Percentiles rank a stretch among this genome's conserved stretches.
Conservation (phyloP, 2,113 vertebrate species). For the Rhodinocichla rosea region DNA sequence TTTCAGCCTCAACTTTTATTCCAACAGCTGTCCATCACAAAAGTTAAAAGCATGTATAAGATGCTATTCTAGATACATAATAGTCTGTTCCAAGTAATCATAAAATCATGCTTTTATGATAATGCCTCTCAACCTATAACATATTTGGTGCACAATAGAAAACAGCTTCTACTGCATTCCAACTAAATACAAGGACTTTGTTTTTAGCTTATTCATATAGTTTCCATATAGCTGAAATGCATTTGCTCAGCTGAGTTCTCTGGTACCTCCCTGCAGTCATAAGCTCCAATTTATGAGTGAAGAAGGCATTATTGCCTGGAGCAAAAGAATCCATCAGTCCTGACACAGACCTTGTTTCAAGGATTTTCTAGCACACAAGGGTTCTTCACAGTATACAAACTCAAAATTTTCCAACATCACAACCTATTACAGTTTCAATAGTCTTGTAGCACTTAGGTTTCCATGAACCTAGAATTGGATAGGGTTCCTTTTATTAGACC, state of each 20-base stretch:
- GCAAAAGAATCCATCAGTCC: background rate
- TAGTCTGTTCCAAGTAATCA: background rate
- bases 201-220: background rate
- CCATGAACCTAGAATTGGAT: background rate
- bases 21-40: background rate
- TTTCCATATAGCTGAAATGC: background rate
- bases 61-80: background rate
- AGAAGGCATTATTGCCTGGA: background rate
- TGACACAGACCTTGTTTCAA: background rate
- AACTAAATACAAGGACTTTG: background rate
- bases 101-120: background rate
- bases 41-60: background rate
- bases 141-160: background rate
- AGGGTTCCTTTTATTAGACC: background rate
- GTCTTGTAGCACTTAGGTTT: background rate
- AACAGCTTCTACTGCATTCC: background rate
- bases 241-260: background rate
- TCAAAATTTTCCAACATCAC: background rate
- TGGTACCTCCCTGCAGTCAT: background rate
- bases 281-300: background rate
- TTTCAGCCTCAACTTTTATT: background rate
- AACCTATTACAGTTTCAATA: background rate
- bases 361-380: background rate
- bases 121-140: background rate
- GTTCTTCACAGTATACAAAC: background rate